Percentiles rank a stretch among this genome's conserved stretches.
Conservation (phyloP, 2,113 vertebrate genomes). For the Corydoras maculifer region DNA sequence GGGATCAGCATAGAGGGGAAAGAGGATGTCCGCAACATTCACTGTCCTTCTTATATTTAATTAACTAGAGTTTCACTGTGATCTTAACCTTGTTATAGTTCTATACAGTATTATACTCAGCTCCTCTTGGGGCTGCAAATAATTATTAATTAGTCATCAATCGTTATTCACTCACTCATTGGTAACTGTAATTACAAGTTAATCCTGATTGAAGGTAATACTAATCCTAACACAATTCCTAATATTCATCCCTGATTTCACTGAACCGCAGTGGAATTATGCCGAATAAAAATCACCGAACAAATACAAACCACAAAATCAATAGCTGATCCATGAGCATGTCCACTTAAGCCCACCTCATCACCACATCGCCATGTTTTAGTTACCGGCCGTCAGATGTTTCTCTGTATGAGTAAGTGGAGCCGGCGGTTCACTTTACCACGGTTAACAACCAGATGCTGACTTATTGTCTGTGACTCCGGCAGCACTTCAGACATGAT, state of each 20-base stretch:
- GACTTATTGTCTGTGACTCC: slow-evolving; percentile 41
- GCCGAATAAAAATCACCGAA: slow-evolving; percentile 20
- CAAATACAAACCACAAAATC: slow-evolving; percentile 26
- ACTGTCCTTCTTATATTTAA: too few species aligned
- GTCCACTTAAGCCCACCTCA: background rate
- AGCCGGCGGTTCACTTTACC: slow-evolving; percentile 2
- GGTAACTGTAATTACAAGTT: too few species aligned
- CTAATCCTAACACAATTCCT: too few species aligned
- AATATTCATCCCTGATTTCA: slow-evolving; percentile 23
- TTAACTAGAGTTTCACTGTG: too few species aligned
- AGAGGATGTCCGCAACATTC: background rate
- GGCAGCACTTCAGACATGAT: slow-evolving; percentile 16
- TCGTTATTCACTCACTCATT: too few species aligned
- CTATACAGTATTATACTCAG: too few species aligned
- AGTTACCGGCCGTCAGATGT: slow-evolving; percentile 14
- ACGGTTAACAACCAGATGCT: slow-evolving; percentile 29
- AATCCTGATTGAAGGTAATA: too few species aligned
- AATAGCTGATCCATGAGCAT: slow-evolving; percentile 22
- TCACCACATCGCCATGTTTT: slow-evolving; percentile 15
- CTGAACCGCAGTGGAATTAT: slow-evolving; percentile 6
- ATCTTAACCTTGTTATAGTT: too few species aligned
- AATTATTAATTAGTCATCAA: too few species aligned
- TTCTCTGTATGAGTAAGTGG: slow-evolving; percentile 16
- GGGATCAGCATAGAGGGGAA: background rate
- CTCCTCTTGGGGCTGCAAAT: too few species aligned